Evolutionary conservation across 1,140 invertebrate genomes (phyloP), one percentile per base, ranked within the genome.

Genomic region (Luehdorfia chinensis): DNA sequence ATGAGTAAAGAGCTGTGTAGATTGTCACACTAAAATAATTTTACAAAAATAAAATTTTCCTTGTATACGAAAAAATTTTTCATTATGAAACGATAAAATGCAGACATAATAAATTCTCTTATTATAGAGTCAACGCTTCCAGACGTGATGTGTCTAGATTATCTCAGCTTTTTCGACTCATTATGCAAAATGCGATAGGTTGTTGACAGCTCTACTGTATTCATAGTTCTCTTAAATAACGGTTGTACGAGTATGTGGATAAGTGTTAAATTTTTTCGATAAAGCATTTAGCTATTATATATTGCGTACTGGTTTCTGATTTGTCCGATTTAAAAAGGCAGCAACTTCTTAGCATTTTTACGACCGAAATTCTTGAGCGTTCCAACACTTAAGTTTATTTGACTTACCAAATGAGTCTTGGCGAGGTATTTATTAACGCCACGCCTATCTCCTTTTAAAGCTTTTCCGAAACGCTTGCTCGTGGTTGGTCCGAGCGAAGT

Each of bases 251-350:
- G 6, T 21, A 34, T 18, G 16, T 9, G 4, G 31, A 33, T 33
- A 12, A 2, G 15, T 28, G 13, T 41, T 9, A 41, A 41, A 14
- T 27, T 30, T 43, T 18, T 34, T 16, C 6, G 1, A 31, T 18
- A 8, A 27, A 27, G 9, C n/a, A 30, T 13, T 27, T 37, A n/a
- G 9, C n/a, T 18, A 5, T 27, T 37, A n/a, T 13, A 28, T 43
- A 30, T 16, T 41, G 37, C 39, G 25, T 43, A 43, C 39, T 43
- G 15, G 1, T 30, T 43, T 28, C 14, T 43, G 50, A 69, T 64
- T 66, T 56, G 69, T 63, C 23, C 34, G 50, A 55, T 47, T 51
- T 34, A 49, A 61, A 54, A 69, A 37, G 60, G 65, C 44, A 57
- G 50, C n/a, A n/a, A n/a, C 32, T 62, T 46, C 44, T 69, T 65